Evolutionary conservation across 2,797 vertebrate species (phyloP).

Genomic region (Diplodus sargus): DNA sequence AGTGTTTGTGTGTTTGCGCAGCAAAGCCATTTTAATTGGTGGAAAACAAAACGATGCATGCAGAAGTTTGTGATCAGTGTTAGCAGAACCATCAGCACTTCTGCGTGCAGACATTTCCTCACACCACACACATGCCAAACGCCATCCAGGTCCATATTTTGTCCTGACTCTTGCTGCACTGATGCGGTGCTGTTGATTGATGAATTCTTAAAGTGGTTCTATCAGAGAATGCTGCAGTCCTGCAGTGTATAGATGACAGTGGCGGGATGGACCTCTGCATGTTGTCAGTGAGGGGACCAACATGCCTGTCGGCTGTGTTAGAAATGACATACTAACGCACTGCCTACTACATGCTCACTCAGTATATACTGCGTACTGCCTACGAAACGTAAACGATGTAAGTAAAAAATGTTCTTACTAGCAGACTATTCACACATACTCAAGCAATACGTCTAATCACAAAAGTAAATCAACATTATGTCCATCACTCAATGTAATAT

Average conservation of each 20-base stretch:
- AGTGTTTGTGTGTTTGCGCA: constrained; percentile 23
- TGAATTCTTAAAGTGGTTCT: constrained; percentile 54
- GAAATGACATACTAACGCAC: no score
- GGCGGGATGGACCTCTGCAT: constrained; percentile 11
- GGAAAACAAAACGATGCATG: constrained; percentile 33
- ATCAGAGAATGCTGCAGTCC: constrained; percentile 41
- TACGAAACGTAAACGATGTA: no score
- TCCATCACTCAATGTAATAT: no score
- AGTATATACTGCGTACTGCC: no score
- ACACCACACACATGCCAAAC: constrained; percentile 12
- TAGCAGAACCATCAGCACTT: constrained; percentile 40
- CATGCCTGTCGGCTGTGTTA: not conserved
- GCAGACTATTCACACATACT: no score
- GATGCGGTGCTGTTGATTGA: constrained; percentile 40
- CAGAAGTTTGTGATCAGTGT: constrained; percentile 39
- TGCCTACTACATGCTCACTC: no score
- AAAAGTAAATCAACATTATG: no score
- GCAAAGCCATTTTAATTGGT: constrained; percentile 44
- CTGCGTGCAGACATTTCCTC: constrained; percentile 8
- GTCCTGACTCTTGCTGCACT: constrained; percentile 30
- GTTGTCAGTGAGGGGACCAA: constrained; percentile 5
- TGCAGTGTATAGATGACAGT: constrained; percentile 8
- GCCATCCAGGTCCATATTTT: constrained; percentile 2
- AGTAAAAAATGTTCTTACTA: no score
- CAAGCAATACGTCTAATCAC: no score